Conservation (phyloP, 2,797 vertebrate genomes). For the Hipposideros larvatus region DNA sequence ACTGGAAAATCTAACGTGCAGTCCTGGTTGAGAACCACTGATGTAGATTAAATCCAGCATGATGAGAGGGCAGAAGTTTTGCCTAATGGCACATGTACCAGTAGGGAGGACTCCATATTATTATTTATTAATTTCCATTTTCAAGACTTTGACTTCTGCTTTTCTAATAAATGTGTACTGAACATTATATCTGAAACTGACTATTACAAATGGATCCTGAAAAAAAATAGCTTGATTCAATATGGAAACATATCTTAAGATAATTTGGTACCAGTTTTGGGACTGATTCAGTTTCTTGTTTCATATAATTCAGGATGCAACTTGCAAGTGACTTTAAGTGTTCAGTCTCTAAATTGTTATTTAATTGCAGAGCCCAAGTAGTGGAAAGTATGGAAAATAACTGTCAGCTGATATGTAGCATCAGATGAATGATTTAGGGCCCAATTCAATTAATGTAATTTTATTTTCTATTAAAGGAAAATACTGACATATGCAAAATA, state of each 20-base stretch:
- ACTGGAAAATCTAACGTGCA: background rate
- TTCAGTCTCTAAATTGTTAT: conserved; percentile 79
- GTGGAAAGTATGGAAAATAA: conserved; percentile 82
- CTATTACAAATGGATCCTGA: background rate
- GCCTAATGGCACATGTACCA: background rate
- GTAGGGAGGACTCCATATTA: background rate
- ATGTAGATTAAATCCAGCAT: background rate
- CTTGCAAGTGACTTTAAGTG: conserved; percentile 80
- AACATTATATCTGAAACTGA: background rate
- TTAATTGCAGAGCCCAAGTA: conserved; percentile 82
- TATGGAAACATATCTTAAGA: conserved; percentile 28
- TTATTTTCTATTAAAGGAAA: conserved; percentile 75
- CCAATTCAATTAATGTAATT: conserved; percentile 74
- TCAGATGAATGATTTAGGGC: conserved; percentile 79
- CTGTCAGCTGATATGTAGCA: conserved; percentile 75
- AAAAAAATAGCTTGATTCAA: background rate
- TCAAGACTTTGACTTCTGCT: conserved; percentile 14
- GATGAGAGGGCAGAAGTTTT: background rate
- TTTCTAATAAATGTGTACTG: conserved; percentile 2
- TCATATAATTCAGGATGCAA: conserved; percentile 71
- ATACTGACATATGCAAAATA: conserved; percentile 65
- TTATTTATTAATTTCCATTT: background rate
- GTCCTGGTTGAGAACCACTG: background rate
- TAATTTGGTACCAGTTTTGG: background rate
- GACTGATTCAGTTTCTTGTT: conserved; percentile 48